Evolutionary conservation across 2,888 invertebrate genomes (phyloP).

Genomic region (Sympetrum striolatum): DNA sequence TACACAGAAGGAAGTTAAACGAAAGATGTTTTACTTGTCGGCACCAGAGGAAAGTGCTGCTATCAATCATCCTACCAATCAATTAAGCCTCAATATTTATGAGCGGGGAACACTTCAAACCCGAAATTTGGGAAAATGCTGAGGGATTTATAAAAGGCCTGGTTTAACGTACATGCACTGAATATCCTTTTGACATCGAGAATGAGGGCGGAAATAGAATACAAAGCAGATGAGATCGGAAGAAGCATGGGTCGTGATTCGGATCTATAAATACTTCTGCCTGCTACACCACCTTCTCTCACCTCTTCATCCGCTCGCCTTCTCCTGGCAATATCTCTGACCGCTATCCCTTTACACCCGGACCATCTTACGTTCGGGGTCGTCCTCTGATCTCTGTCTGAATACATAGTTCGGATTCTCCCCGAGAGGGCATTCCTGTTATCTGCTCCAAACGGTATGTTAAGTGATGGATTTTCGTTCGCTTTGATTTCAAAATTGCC

Average conservation of each 20-base stretch:
- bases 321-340: slow-evolving; percentile 16
- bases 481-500: neutral
- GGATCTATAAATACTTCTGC: slow-evolving; percentile 23
- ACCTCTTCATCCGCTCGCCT: neutral
- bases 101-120: neutral
- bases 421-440: neutral
- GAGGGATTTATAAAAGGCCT: neutral
- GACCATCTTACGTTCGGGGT: neutral
- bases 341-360: slow-evolving; percentile 1
- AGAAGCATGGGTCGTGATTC: neutral
- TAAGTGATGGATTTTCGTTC: slow-evolving; percentile 26
- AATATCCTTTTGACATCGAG: neutral
- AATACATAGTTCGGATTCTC: slow-evolving; percentile 20
- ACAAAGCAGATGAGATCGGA: slow-evolving; percentile 14
- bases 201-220: slow-evolving; percentile 29
- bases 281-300: neutral
- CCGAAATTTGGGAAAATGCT: neutral
- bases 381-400: neutral
- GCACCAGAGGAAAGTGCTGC: neutral
- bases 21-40: neutral
- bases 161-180: slow-evolving; percentile 5
- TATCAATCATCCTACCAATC: neutral
- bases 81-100: neutral
- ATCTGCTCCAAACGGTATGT: slow-evolving; percentile 15
- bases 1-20: too few species aligned